Conservation (phyloP, 2,797 vertebrate species). For the Spinus pinus region DNA sequence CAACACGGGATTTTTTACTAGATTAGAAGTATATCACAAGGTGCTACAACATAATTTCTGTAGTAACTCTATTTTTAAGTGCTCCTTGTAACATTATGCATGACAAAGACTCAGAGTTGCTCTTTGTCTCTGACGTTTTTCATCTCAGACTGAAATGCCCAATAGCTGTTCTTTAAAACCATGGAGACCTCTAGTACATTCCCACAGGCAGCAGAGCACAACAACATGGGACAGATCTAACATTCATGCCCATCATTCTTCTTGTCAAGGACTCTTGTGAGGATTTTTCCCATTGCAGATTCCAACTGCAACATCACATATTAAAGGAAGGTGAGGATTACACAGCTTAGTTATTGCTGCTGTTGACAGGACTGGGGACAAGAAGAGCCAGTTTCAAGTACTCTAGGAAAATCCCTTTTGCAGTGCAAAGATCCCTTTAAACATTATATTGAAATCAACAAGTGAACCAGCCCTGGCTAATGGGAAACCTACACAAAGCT, state of each 20-base stretch:
- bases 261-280: background rate
- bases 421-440: background rate
- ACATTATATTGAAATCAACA: background rate
- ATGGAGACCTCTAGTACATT: background rate
- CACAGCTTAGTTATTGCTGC: background rate
- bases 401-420: background rate
- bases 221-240: background rate
- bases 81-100: background rate
- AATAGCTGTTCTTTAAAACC: background rate
- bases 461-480: background rate
- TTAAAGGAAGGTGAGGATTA: background rate
- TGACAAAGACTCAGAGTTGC: background rate
- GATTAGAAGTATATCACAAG: background rate
- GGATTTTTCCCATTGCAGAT: background rate
- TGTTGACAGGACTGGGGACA: background rate
- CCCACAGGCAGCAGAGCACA: background rate
- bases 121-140: background rate
- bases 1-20: background rate
- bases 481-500: fast-evolving
- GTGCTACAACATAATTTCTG: background rate
- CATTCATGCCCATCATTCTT: background rate
- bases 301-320: background rate
- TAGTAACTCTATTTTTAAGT: background rate
- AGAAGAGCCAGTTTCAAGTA: background rate
- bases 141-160: background rate